A percentile compares a stretch with the other conserved stretches of the same genome.
These are phyloP conservation scores for Atethmia centrago DNA, from an alignment of 2,888 invertebrate genomes.

Conservation along the genomic window DNA sequence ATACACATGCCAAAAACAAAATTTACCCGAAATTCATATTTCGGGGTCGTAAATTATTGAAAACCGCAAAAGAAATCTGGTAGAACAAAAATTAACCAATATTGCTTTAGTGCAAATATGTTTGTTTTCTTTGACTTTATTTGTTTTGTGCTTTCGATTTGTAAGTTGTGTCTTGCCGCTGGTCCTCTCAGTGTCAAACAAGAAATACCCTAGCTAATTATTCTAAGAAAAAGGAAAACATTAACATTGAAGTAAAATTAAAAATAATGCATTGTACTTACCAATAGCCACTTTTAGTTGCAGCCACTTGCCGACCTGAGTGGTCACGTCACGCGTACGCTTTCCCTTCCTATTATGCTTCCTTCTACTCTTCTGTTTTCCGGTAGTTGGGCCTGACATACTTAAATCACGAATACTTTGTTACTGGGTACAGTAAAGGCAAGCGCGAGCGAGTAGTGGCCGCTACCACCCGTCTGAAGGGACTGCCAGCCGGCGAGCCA, in stretches of 20 bases:
- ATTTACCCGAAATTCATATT: not conserved
- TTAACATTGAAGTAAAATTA: not conserved
- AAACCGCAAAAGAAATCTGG: not conserved
- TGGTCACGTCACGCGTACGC: not conserved
- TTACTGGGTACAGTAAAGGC: not conserved
- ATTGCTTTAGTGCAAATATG: not conserved
- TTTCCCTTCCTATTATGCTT: not conserved
- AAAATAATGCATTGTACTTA: not conserved
- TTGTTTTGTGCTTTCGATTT: not conserved
- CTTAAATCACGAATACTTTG: not conserved
- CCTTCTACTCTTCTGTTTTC: not conserved
- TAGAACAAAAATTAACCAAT: not conserved
- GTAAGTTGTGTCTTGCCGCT: not conserved
- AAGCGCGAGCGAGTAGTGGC: not conserved
- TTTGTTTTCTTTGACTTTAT: not conserved
- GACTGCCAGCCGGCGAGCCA: not conserved
- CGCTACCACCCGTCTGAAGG: not conserved
- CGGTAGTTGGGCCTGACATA: not conserved
- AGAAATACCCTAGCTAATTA: not conserved
- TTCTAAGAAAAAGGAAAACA: no score
- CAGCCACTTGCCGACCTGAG: not conserved
- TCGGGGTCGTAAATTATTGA: fast-evolving
- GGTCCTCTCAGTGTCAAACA: not conserved
- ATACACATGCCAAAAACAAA: not conserved
- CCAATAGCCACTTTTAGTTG: slow-evolving; percentile 1